phyloP scores from a whole-genome alignment of 1,140 invertebrate genomes.

The Ips typographus region DNA sequence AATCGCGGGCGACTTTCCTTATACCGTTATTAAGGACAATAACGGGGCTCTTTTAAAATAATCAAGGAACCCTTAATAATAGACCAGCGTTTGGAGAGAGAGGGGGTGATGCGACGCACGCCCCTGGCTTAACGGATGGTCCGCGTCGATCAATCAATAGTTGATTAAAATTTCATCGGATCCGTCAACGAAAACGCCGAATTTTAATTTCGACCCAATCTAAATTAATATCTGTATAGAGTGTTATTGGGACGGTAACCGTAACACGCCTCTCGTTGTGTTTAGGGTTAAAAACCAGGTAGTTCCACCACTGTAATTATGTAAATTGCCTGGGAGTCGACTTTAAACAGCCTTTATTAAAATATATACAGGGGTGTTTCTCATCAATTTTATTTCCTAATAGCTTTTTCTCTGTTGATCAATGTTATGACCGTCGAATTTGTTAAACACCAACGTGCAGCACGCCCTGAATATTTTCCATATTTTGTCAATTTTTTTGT shows the following conservation, averaged over 20 bases:
- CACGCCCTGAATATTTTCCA: too few relatives aligned
- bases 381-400: too few relatives aligned
- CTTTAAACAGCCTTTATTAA: too few relatives aligned
- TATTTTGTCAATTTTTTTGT: too few relatives aligned
- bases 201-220: slow-evolving; percentile 32
- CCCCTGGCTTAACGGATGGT: background rate
- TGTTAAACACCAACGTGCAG: too few relatives aligned
- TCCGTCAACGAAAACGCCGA: slow-evolving; percentile 36
- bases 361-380: too few relatives aligned
- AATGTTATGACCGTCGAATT: too few relatives aligned
- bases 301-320: too few relatives aligned
- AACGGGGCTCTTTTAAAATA: slow-evolving; percentile 1
- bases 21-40: background rate
- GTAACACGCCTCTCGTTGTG: slow-evolving; percentile 9
- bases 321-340: too few relatives aligned
- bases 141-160: slow-evolving; percentile 31
- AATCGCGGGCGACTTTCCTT: slow-evolving; percentile 8
- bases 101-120: background rate
- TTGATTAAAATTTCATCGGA: slow-evolving; percentile 37
- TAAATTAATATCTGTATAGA: slow-evolving; percentile 33
- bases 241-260: slow-evolving; percentile 21
- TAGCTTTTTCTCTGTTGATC: too few relatives aligned
- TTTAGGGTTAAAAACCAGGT: too few relatives aligned
- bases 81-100: background rate
- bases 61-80: slow-evolving; percentile 9